Evolutionary conservation across 2,888 invertebrate species (phyloP), one percentile per base, ranked within the genome.

Genomic region (Thumatha senex): DNA sequence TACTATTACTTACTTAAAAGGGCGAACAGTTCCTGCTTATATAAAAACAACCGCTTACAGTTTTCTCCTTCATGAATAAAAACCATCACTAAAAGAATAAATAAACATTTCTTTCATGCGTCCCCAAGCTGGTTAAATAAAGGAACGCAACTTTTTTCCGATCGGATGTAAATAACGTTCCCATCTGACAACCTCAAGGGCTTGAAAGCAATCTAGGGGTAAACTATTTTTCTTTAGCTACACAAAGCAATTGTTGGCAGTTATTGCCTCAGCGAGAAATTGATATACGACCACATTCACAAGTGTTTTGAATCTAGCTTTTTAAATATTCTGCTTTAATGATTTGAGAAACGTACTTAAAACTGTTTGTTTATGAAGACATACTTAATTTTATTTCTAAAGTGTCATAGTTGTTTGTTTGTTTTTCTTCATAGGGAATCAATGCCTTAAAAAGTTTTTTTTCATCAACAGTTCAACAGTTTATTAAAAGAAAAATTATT

Each of bases 161-260:
- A 80, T 79, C 70, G 75, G 72, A 80, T 81, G 82, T 82, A 84
- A 85, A 86, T 84, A 83, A 80, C 79, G 74, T 71, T 70, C 69
- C 72, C 72, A 78, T 80, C 76, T 79, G 81, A 78, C 78, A 76
- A 77, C 74, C 79, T 80, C 76, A 80, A 82, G 83, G 81, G 85
- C 74, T 84, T 82, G 74, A 83, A 85, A 81, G 80, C 83, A 82
- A 84, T 84, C 82, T 79, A 74, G 67, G 67, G 74, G 72, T 74
- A 62, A 76, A 75, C 78, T 78, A 78, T 83, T 82, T 84, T 76
- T 74, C 78, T 82, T 82, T 84, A 69, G 71, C 72, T 72, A 82
- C 75, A 82, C 84, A 87, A 86, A 81, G 84, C 85, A 73, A 84
- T 85, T 84, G 83, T 85, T 70, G 74, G 71, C 67, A 75, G 82